These are phyloP conservation scores for Peromyscus nudipes DNA, from an alignment of 2,797 vertebrate species.

Conservation along the genomic window DNA sequence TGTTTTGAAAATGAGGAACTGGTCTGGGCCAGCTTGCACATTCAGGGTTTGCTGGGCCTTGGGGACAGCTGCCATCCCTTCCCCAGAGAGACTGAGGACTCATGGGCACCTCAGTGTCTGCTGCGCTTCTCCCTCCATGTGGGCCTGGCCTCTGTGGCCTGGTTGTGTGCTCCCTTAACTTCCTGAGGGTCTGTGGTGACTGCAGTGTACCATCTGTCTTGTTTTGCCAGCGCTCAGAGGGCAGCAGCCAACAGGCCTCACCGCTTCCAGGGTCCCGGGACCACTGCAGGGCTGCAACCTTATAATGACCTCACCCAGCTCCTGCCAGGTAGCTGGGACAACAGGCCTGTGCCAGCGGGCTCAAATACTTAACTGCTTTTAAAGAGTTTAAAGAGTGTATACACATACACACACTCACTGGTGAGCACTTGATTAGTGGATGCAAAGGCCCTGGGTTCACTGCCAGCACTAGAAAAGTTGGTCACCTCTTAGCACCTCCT, in stretches of 20 bases:
- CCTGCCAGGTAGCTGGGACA: background rate
- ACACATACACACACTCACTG: background rate
- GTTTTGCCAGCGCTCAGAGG: background rate
- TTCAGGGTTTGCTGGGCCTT: background rate
- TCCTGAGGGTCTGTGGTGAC: background rate
- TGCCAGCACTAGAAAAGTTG: background rate
- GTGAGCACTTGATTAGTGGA: background rate
- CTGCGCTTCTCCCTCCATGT: background rate
- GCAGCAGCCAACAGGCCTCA: background rate
- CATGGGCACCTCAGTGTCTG: background rate
- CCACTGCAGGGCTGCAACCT: background rate
- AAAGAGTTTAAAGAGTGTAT: background rate
- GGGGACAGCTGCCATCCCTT: background rate
- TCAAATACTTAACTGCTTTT: background rate
- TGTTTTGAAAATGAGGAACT: conserved; percentile 16
- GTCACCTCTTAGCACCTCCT: background rate
- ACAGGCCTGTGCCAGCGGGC: background rate
- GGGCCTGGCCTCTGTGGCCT: background rate
- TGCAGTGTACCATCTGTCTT: background rate
- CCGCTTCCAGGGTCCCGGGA: background rate
- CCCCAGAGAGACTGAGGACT: background rate
- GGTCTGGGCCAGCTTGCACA: background rate
- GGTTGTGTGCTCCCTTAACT: background rate
- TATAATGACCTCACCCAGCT: background rate
- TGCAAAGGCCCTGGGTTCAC: background rate